These are phyloP conservation scores for Drosophila melanosoma DNA, from an alignment of 2,888 invertebrate genomes.

Conservation along the genomic window DNA sequence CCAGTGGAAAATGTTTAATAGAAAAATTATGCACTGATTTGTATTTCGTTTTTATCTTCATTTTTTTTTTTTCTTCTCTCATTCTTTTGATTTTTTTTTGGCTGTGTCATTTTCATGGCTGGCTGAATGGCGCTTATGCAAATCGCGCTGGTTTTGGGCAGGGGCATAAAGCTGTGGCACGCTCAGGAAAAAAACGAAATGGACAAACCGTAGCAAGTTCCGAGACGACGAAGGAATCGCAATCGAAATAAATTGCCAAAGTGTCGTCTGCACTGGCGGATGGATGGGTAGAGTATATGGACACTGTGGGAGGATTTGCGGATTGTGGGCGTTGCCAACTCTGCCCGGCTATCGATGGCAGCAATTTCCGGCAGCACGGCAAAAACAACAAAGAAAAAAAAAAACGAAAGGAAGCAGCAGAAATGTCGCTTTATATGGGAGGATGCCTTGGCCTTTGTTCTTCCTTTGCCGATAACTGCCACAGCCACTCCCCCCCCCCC, in stretches of 20 bases:
- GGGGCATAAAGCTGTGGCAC: slow-evolving; percentile 1
- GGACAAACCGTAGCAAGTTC: slow-evolving; percentile 50
- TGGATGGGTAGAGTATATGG: slow-evolving; percentile 13
- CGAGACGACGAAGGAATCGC: slow-evolving; percentile 53
- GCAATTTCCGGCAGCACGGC: slow-evolving; percentile 66
- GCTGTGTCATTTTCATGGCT: slow-evolving; percentile 69
- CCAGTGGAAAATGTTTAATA: slow-evolving; percentile 69
- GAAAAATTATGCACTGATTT: slow-evolving; percentile 80
- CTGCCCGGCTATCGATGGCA: slow-evolving; percentile 72
- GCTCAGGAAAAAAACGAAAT: slow-evolving; percentile 26
- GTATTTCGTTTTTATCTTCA: slow-evolving; percentile 74
- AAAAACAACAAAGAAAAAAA: slow-evolving; percentile 10
- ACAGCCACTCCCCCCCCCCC: neutral
- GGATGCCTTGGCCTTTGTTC: slow-evolving; percentile 43
- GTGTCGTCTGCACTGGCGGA: slow-evolving; percentile 62
- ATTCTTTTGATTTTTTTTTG: slow-evolving; percentile 12
- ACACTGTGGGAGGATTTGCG: neutral
- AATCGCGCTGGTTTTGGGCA: slow-evolving; percentile 44
- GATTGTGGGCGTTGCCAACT: slow-evolving; percentile 41
- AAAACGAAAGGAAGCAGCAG: slow-evolving; percentile 21
- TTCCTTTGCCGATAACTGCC: neutral
- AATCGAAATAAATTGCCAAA: slow-evolving; percentile 78
- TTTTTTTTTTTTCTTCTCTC: slow-evolving; percentile 17
- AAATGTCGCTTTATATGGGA: slow-evolving; percentile 70
- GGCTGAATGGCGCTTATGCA: slow-evolving; percentile 77